Evolutionary conservation across 2,888 invertebrate species (phyloP).

Genomic region (Lapara coniferarum): DNA sequence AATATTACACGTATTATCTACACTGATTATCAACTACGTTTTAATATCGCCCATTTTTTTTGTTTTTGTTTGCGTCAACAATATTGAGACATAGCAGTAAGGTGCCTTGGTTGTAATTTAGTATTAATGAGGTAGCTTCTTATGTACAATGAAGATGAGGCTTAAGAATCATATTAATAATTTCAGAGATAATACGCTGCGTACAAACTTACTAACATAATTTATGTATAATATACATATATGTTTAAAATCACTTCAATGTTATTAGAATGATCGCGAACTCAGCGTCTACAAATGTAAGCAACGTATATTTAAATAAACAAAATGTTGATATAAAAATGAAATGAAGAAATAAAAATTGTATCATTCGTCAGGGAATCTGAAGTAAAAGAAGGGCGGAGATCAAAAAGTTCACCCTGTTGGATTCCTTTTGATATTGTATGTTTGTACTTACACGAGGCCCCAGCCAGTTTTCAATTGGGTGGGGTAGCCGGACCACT

Average conservation of each 20-base stretch:
- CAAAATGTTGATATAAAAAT: slow-evolving; percentile 34
- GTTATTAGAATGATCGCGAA: not conserved
- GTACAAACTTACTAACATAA: too few relatives aligned
- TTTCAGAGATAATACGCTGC: too few relatives aligned
- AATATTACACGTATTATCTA: too few relatives aligned
- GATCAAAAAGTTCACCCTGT: slow-evolving; percentile 40
- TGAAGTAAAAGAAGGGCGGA: slow-evolving; percentile 33
- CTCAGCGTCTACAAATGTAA: not conserved
- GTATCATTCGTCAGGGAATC: slow-evolving; percentile 34
- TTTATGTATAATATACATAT: too few relatives aligned
- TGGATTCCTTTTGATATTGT: slow-evolving; percentile 46
- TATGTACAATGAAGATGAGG: too few relatives aligned
- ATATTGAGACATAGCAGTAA: too few relatives aligned
- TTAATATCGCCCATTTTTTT: too few relatives aligned
- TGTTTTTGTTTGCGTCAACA: too few relatives aligned
- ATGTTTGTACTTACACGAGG: slow-evolving; percentile 31
- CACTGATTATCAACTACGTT: too few relatives aligned
- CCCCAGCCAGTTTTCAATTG: slow-evolving; percentile 30
- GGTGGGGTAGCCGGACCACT: slow-evolving; percentile 11
- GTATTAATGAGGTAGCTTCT: too few relatives aligned
- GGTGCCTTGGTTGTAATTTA: too few relatives aligned
- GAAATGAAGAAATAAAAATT: slow-evolving; percentile 35
- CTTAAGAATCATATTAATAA: too few relatives aligned
- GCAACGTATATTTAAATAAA: slow-evolving; percentile 26
- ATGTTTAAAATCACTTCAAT: not conserved